phyloP scores from a whole-genome alignment of 2,797 vertebrate genomes.

The Phrynocephalus forsythii region DNA sequence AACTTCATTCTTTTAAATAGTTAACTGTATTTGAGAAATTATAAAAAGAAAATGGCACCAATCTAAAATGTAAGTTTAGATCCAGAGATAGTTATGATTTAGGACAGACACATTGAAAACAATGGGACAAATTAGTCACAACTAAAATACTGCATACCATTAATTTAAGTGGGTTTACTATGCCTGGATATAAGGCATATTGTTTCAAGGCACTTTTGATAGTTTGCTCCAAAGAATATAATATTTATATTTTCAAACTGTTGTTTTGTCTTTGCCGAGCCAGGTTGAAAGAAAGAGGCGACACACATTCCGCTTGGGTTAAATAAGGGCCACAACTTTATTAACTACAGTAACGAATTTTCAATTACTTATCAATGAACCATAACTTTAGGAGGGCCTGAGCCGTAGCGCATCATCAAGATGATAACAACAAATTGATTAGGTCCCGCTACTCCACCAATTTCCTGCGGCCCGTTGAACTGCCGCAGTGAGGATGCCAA shows the following conservation, averaged over 20 bases:
- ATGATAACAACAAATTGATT: no score
- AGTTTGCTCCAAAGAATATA: slow-evolving; percentile 36
- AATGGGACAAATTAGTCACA: background rate
- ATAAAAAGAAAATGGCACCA: slow-evolving; percentile 52
- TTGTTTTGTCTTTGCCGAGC: slow-evolving; percentile 50
- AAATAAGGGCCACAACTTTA: no score
- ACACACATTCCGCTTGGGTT: no score
- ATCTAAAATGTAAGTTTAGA: slow-evolving; percentile 60
- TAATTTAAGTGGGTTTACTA: background rate
- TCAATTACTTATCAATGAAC: no score
- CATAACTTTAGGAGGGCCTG: no score
- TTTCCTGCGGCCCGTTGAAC: no score
- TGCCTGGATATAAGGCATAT: slow-evolving; percentile 28
- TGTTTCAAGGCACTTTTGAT: slow-evolving; percentile 58
- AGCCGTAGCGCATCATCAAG: no score
- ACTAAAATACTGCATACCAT: background rate
- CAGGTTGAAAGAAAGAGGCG: no score
- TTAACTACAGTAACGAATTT: no score
- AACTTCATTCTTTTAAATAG: slow-evolving; percentile 73
- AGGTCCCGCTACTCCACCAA: no score
- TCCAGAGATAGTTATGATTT: background rate
- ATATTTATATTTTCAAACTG: slow-evolving; percentile 28
- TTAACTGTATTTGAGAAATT: slow-evolving; percentile 54
- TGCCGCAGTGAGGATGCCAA: no score
- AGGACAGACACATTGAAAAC: no score